Evolutionary conservation across 2,113 vertebrate species (phyloP), one percentile per base, ranked within the genome.

Genomic region (Cottus gobio): DNA sequence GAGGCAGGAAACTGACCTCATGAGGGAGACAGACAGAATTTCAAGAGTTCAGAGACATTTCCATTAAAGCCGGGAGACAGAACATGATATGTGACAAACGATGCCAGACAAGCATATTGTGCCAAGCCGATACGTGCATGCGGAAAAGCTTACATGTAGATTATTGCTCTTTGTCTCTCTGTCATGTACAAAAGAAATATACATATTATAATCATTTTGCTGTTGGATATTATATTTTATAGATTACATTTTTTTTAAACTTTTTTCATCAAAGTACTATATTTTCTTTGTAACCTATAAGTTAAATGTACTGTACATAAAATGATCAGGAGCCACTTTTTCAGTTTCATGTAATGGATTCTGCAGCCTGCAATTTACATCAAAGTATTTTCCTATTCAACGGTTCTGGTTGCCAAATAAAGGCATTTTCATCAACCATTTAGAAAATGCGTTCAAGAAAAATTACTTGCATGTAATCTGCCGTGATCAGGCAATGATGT

Each of bases 11-110:
- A 90, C 75, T 93, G 88, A 94, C 92, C 90, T 89, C 76, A 86
- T 73, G 86, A 84, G 75, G 70, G 75, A 85, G 75, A 44, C 57
- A 89, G 80, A 86, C 67, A 75, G 85, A 82, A 86, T 89, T 87
- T 82, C 75, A 90, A 84, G 88, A 91, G 77, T 94, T 93, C 80
- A 90, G 69, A 87, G 84, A 84, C 77, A 90, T 93, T 92, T 93
- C 66, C 74, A 91, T 91, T 85, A 84, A 89, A 76, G 77, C 81
- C 18, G 39, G 26, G 61, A 92, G 88, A 89, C 73, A 84, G 83
- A 86, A 83, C 84, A 84, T 63, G 76, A 87, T 83, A 85, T 75
- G 80, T 87, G 85, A 90, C 86, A 86, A 90, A 90, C 28, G 67
- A 89, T 66, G 77, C 42, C 50, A 70, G 76, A 65, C 61, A 58